Evolutionary conservation across 2,888 invertebrate species (phyloP).

Genomic region (Diplolepis rosae): DNA sequence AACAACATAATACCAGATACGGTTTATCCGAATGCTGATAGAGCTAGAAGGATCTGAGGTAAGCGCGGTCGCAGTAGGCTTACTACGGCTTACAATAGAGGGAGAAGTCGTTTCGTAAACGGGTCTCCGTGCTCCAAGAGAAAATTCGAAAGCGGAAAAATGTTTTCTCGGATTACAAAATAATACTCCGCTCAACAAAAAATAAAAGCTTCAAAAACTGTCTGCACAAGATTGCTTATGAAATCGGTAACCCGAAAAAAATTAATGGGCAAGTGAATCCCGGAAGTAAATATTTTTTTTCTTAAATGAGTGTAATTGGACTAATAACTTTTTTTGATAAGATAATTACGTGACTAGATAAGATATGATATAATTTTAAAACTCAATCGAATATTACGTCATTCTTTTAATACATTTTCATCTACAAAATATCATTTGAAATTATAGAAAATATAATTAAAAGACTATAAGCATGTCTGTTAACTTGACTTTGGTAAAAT

Average conservation of each 20-base stretch:
- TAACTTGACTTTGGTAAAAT: no score
- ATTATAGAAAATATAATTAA: no score
- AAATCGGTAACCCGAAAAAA: background rate
- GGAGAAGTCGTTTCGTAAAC: slow-evolving; percentile 36
- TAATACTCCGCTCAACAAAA: slow-evolving; percentile 33
- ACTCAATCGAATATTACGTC: no score
- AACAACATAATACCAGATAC: slow-evolving; percentile 63
- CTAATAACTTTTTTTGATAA: no score
- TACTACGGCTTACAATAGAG: slow-evolving; percentile 62
- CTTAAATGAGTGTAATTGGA: no score
- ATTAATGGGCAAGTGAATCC: background rate
- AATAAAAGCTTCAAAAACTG: slow-evolving; percentile 1
- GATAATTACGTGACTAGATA: no score
- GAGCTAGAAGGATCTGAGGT: slow-evolving; percentile 60
- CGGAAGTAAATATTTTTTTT: background rate
- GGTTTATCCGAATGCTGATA: slow-evolving; percentile 68
- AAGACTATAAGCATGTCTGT: no score
- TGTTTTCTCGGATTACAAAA: slow-evolving; percentile 58
- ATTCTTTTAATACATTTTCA: no score
- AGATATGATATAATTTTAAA: no score
- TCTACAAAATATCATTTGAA: no score
- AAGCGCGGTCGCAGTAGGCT: slow-evolving; percentile 63
- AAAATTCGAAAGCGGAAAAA: slow-evolving; percentile 55
- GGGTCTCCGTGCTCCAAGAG: slow-evolving; percentile 31
- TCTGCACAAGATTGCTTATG: background rate